Conservation (phyloP, 2,797 vertebrate species). For the Emys orbicularis region DNA sequence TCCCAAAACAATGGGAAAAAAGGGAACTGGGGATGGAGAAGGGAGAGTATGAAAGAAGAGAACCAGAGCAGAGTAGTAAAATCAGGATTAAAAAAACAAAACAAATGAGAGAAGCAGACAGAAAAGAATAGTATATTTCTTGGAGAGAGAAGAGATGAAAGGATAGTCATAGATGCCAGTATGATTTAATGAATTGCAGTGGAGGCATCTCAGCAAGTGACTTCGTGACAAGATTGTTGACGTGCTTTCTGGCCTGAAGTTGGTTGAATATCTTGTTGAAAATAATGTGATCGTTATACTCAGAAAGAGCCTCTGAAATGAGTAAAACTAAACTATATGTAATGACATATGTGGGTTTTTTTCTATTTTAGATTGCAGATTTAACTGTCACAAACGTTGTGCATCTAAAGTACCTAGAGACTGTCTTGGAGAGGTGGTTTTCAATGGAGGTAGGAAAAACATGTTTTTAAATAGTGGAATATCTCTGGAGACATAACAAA, state of each 20-base stretch:
- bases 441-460: constrained; percentile 91
- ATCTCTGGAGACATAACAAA: constrained; percentile 11
- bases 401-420: constrained; percentile 97
- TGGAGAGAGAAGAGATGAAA: constrained; percentile 42
- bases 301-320: too few species aligned
- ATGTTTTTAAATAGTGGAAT: constrained; percentile 23
- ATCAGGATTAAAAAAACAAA: constrained; percentile 41
- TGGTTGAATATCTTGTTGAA: neutral
- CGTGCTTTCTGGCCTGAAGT: constrained; percentile 23
- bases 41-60: constrained; percentile 24
- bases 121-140: neutral
- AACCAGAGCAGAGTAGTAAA: constrained; percentile 16
- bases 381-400: constrained; percentile 98
- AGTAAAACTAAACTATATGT: neutral
- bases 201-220: neutral
- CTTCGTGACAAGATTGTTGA: neutral
- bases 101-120: constrained; percentile 38
- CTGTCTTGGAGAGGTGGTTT: constrained; percentile 95
- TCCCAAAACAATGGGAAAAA: constrained; percentile 34
- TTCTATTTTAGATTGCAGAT: constrained; percentile 90
- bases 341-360: constrained; percentile 3
- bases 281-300: neutral
- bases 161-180: neutral
- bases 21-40: neutral
- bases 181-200: neutral